Percentiles rank a stretch among this genome's conserved stretches.
These are phyloP conservation scores for Phymanthus crucifer DNA, from an alignment of 92 coral and sea anemone genomes.

Conservation along the genomic window DNA sequence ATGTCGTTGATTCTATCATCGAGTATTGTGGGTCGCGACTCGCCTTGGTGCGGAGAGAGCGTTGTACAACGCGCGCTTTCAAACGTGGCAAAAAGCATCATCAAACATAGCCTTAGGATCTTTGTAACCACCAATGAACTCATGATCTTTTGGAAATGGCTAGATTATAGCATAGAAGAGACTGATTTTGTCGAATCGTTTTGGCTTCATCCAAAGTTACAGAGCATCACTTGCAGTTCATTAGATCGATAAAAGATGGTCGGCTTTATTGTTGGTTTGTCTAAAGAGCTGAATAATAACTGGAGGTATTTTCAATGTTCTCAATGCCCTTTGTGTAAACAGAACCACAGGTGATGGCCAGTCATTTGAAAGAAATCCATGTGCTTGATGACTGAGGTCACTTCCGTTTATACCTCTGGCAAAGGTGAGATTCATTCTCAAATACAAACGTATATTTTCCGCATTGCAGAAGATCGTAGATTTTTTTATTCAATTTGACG, in stretches of 20 bases:
- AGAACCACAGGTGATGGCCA: slow-evolving; percentile 28
- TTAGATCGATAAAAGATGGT: background rate
- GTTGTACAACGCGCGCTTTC: background rate
- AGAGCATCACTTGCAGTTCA: background rate
- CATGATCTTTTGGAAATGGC: background rate
- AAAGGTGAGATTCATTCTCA: background rate
- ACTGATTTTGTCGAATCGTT: background rate
- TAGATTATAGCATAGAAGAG: background rate
- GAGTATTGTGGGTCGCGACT: background rate
- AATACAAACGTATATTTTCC: no score
- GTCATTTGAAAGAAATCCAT: slow-evolving; percentile 32
- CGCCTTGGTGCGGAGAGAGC: background rate
- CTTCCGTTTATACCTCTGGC: background rate
- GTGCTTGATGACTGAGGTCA: background rate
- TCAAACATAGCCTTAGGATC: background rate
- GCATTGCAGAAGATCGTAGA: background rate
- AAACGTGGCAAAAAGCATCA: background rate
- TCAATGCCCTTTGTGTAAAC: slow-evolving; percentile 38
- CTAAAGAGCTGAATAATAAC: background rate
- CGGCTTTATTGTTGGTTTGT: background rate
- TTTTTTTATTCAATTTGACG: background rate
- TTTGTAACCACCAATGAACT: background rate
- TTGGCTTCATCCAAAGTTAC: background rate
- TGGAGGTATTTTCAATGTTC: slow-evolving; percentile 1
- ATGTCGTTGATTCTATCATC: slow-evolving; percentile 5